A percentile compares a stretch with the other conserved stretches of the same genome.
Conservation (phyloP, 2,113 vertebrate genomes). For the Lichenostomus cassidix region DNA sequence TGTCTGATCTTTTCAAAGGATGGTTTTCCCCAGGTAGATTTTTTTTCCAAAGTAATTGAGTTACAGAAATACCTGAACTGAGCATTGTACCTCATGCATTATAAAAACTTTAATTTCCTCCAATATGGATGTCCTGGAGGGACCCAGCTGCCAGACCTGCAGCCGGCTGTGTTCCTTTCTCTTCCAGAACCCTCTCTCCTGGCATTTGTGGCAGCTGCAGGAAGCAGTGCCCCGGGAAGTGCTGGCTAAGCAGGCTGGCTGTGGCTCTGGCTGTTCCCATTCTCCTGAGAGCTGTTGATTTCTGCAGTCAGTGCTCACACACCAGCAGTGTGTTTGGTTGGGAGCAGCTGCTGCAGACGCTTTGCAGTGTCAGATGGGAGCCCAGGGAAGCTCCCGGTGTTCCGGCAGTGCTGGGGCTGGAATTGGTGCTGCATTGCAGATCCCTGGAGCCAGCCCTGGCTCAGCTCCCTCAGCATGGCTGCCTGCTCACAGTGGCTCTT, state of each 20-base stretch:
- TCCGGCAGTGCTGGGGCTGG: background rate
- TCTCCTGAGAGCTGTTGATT: background rate
- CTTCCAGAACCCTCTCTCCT: background rate
- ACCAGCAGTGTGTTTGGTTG: background rate
- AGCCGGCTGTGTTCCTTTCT: rapidly evolving
- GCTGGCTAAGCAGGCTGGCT: background rate
- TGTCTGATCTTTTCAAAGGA: background rate
- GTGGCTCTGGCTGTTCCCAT: rapidly evolving
- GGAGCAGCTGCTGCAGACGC: background rate
- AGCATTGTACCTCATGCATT: background rate
- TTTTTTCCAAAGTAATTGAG: background rate
- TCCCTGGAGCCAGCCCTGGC: background rate
- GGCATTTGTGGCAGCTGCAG: background rate
- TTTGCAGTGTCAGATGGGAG: background rate
- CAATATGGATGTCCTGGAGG: background rate
- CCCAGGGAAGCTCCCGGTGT: background rate
- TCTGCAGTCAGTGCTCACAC: background rate
- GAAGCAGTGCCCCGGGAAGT: background rate
- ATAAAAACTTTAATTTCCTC: conserved; percentile 15
- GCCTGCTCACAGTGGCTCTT: background rate
- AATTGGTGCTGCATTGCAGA: conserved; percentile 51
- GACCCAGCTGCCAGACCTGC: background rate
- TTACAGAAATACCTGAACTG: background rate
- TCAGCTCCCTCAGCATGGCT: rapidly evolving
- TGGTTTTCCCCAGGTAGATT: background rate